Base-by-base conservation (phyloP, 2,113 vertebrate species). In the Pachyramphus minor region DNA sequence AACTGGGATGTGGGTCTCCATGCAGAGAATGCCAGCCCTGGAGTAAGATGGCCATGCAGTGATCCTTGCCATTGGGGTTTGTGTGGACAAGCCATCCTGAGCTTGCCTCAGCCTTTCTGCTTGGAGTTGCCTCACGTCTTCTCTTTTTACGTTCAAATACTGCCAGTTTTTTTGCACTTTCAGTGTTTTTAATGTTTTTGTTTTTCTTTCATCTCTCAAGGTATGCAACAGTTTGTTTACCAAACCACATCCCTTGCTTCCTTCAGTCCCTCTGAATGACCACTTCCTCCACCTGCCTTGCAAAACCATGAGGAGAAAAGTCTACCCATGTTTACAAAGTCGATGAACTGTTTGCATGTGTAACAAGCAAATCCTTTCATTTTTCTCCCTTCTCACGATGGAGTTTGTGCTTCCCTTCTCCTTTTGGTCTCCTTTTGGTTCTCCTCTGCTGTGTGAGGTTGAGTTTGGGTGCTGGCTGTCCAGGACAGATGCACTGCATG, bases 121-220 rank as follows among this genome's bases (percentile, higher is more conserved):
- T 64, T 55, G 2, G n/a, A 11, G 8, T 7, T 71, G 11, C 53
- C 14, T 41, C 35, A 21, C 7, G 1, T 3, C 1, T 3, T 44
- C 18, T 67, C 39, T 18, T 83, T 83, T 42, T 52, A 20, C 39
- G 18, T 60, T 86, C 76, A 28, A n/a, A 35, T 23, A 42, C 8
- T 12, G 41, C 28, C 20, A 77, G 11, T 3, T 49, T 47, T 62
- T 2, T 33, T 59, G 42, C 39, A 6, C 71, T 92, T 49, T 45
- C 30, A 35, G 5, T 20, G 25, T 5, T 9, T 85, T 68, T 50
- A 28, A 16, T 39, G 21, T 0, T 62, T 71, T 59, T 79, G 6
- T 5, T 85, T 63, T 75, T 42, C 30, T 90, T 79, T 71, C 16
- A 17, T 60, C 7, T 50, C 37, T 52, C 41, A 0, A 0, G 7